Evolutionary conservation across 2,113 vertebrate genomes (phyloP).

Genomic region (Lepus americanus): DNA sequence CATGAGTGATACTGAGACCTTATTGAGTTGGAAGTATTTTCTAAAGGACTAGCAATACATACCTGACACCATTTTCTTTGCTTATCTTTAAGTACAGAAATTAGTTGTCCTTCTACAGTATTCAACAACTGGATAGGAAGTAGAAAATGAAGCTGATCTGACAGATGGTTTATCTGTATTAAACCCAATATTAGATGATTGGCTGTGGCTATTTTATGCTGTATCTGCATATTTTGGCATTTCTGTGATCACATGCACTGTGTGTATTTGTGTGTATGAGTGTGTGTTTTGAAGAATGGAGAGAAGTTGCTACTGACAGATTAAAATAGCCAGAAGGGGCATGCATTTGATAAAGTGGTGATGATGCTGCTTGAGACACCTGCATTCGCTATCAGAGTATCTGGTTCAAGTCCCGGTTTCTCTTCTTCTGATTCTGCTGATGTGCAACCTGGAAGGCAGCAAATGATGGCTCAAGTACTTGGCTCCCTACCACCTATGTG

Average conservation of each 20-base stretch:
- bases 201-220: slow-evolving; percentile 14
- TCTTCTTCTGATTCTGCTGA: too few relatives aligned
- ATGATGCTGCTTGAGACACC: too few relatives aligned
- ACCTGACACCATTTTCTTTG: not conserved
- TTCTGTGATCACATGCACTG: not conserved
- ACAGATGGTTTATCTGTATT: slow-evolving; percentile 63
- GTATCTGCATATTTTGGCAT: slow-evolving; percentile 47
- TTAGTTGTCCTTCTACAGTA: not conserved
- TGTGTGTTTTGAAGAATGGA: not conserved
- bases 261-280: not conserved
- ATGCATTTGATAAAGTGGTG: too few relatives aligned
- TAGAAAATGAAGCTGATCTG: not conserved
- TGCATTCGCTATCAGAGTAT: too few relatives aligned
- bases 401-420: too few relatives aligned
- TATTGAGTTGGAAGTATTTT: not conserved
- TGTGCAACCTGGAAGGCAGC: too few relatives aligned
- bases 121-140: slow-evolving; percentile 26
- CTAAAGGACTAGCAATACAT: not conserved
- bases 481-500: too few relatives aligned
- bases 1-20: not conserved
- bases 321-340: slow-evolving; percentile 41
- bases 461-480: too few relatives aligned
- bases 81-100: not conserved
- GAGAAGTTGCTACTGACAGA: not conserved
- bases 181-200: slow-evolving; percentile 60